These are phyloP conservation scores for Puffinus mauretanicus DNA, from an alignment of 2,113 vertebrate genomes.

Conservation along the genomic window DNA sequence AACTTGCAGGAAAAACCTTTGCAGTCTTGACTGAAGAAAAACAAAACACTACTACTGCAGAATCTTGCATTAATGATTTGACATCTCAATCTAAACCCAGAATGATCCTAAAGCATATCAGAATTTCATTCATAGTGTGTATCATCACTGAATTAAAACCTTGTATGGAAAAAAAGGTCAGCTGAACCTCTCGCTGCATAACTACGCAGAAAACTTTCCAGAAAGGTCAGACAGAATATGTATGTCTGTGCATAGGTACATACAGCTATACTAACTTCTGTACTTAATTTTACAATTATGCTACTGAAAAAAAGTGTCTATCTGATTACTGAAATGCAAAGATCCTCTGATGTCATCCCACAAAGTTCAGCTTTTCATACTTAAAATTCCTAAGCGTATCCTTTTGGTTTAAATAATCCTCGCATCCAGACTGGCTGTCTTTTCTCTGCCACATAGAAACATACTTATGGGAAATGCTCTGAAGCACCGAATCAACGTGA, in stretches of 20 bases:
- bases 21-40: not conserved
- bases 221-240: not conserved
- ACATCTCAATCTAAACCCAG: not conserved
- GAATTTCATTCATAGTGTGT: not conserved
- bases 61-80: not conserved
- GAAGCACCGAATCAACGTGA: fast-evolving
- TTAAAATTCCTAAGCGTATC: not conserved
- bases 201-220: not conserved
- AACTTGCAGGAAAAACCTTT: not conserved
- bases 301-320: not conserved
- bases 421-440: not conserved
- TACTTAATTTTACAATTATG: not conserved
- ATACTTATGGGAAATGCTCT: not conserved
- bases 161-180: not conserved
- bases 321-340: not conserved
- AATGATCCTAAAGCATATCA: not conserved
- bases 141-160: not conserved
- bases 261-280: not conserved
- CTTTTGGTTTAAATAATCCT: not conserved
- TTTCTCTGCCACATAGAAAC: not conserved
- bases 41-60: not conserved
- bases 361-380: not conserved
- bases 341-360: not conserved
- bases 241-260: fast-evolving
- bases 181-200: not conserved